Conservation (phyloP, 2,113 vertebrate genomes). For the Leptodactylus fuscus region DNA sequence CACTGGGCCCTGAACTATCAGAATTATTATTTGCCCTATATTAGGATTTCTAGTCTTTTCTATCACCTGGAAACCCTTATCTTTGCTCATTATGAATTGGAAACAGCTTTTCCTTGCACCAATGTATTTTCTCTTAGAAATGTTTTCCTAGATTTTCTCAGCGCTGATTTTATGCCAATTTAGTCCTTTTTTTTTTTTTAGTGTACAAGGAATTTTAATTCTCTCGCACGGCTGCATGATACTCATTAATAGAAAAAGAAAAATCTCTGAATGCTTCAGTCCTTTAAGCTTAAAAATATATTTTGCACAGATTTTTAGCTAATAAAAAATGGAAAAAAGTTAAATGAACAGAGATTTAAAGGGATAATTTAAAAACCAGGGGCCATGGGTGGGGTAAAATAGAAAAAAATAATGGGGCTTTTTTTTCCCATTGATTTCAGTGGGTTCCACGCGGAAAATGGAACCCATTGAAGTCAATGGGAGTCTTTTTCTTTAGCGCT, state of each 20-base stretch:
- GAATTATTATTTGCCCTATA: neutral
- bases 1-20: no score
- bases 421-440: no score
- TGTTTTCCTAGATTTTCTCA: slow-evolving; percentile 44
- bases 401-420: no score
- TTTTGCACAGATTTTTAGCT: no score
- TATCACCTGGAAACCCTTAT: neutral
- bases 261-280: neutral
- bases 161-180: slow-evolving; percentile 21
- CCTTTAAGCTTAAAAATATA: no score
- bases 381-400: no score
- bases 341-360: no score
- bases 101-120: neutral
- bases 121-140: slow-evolving; percentile 16
- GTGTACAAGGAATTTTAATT: slow-evolving; percentile 36
- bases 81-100: neutral
- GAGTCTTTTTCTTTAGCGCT: no score
- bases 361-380: no score
- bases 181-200: neutral
- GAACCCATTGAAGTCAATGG: no score
- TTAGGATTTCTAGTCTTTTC: neutral
- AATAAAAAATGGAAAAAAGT: no score
- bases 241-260: slow-evolving; percentile 5
- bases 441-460: no score
- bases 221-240: slow-evolving; percentile 34